These are phyloP conservation scores for Brachionus sp. DNA, from an alignment of 1,140 invertebrate genomes.

Conservation along the genomic window DNA sequence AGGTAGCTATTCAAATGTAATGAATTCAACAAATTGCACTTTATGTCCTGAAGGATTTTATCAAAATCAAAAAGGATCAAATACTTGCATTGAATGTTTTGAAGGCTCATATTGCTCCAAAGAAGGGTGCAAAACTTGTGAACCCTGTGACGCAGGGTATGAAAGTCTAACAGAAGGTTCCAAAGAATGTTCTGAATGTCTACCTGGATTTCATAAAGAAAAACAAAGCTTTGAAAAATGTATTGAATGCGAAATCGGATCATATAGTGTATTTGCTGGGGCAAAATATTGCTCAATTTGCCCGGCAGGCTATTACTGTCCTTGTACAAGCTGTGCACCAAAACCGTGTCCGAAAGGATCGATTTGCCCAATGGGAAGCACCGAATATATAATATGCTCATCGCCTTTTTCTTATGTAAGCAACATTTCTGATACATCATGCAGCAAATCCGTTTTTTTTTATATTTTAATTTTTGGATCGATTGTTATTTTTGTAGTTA, in stretches of 20 bases:
- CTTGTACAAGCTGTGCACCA: conserved; percentile 26
- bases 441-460: background rate
- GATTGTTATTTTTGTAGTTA: background rate
- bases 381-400: conserved; percentile 27
- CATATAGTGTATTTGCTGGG: conserved; percentile 6
- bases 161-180: conserved; percentile 23
- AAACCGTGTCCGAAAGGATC: conserved; percentile 1
- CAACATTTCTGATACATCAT: background rate
- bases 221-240: background rate
- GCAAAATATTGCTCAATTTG: conserved; percentile 23
- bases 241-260: conserved; percentile 27
- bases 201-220: conserved; percentile 41
- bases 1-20: conserved; percentile 3
- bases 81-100: background rate
- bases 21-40: conserved; percentile 21
- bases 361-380: conserved; percentile 38
- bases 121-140: background rate
- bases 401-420: conserved; percentile 21
- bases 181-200: background rate
- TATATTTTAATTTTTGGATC: conserved; percentile 37
- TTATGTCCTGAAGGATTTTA: background rate
- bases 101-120: background rate
- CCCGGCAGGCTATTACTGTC: conserved; percentile 37
- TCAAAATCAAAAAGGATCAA: conserved; percentile 10
- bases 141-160: conserved; percentile 5